phyloP scores from a whole-genome alignment of 2,797 vertebrate species.

The Notolabrus celidotus region DNA sequence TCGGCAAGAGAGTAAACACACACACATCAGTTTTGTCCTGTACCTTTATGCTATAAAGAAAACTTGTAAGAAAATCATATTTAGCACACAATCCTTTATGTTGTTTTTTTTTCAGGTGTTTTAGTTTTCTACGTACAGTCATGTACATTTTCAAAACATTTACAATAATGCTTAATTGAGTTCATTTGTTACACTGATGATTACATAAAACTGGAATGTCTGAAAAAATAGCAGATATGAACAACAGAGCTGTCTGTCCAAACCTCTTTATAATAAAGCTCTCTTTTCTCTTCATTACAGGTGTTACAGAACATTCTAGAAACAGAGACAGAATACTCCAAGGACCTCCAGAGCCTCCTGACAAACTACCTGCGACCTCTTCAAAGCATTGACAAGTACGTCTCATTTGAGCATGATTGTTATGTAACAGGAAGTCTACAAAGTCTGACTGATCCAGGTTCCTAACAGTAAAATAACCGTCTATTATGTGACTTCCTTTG shows the following conservation, averaged over 20 bases:
- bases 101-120: background rate
- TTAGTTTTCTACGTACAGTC: too few species aligned
- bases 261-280: background rate
- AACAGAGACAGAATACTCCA: constrained; percentile 97
- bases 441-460: background rate
- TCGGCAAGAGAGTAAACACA: too few species aligned
- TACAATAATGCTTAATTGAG: too few species aligned
- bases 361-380: constrained; percentile 93
- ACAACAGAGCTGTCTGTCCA: too few species aligned
- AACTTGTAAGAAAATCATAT: background rate
- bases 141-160: too few species aligned
- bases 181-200: too few species aligned
- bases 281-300: constrained; percentile 72
- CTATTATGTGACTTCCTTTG: background rate
- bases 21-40: too few species aligned
- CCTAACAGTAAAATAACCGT: background rate
- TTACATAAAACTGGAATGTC: too few species aligned
- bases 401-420: background rate
- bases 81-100: background rate
- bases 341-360: constrained; percentile 95
- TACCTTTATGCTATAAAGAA: too few species aligned
- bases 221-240: too few species aligned
- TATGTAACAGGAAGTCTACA: constrained; percentile 1
- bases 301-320: constrained; percentile 99
- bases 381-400: constrained; percentile 94